Evolutionary conservation across 2,888 invertebrate genomes (phyloP).

Genomic region (Cantharis flavilabris): DNA sequence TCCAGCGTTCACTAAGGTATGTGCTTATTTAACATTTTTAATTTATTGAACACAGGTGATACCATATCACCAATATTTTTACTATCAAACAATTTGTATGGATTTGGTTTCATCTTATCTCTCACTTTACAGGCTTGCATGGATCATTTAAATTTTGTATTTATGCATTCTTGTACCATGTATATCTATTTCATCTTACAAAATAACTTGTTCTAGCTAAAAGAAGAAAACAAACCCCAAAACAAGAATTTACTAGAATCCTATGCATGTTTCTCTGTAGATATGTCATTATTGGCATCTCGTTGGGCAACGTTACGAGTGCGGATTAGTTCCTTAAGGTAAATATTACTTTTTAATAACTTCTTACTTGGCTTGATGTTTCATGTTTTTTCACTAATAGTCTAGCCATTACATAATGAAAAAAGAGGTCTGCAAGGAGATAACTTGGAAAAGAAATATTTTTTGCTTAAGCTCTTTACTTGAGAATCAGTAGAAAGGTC

Average conservation of each 20-base stretch:
- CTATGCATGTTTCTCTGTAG: constrained; percentile 33
- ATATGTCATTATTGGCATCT: constrained; percentile 31
- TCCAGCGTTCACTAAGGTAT: constrained; percentile 43
- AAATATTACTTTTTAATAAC: neutral
- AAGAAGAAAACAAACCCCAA: constrained; percentile 27
- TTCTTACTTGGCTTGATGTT: neutral
- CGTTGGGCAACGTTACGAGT: constrained; percentile 17
- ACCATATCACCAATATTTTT: neutral
- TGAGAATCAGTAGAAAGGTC: no score
- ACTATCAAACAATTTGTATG: neutral
- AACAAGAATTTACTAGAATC: constrained; percentile 32
- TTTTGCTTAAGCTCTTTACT: no score
- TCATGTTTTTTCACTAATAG: neutral
- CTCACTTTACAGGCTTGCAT: neutral
- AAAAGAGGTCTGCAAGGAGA: no score
- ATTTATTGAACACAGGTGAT: neutral
- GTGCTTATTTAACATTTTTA: neutral
- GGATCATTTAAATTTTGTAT: no score
- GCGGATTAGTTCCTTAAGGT: constrained; percentile 23
- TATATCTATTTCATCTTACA: neutral
- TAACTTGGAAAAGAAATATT: no score
- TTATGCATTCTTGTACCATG: no score
- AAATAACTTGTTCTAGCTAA: constrained; percentile 24
- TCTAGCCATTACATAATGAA: no score
- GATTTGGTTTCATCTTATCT: neutral